These are phyloP conservation scores for Hyperoplus immaculatus DNA, from an alignment of 2,797 vertebrate genomes.

Conservation along the genomic window DNA sequence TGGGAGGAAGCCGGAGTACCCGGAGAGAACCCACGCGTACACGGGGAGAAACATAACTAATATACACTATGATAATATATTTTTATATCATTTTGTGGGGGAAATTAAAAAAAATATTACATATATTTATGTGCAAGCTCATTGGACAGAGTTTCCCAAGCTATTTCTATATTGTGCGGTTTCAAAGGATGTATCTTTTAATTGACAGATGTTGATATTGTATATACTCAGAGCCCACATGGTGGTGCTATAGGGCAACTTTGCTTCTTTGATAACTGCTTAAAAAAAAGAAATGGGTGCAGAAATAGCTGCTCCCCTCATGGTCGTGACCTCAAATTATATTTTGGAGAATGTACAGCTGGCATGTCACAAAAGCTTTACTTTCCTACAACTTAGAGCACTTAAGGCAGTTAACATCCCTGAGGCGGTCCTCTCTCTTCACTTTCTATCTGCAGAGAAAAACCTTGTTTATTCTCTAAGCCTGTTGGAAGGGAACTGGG, in stretches of 20 bases:
- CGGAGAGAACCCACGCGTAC: too few relatives aligned
- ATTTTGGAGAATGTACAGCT: background rate
- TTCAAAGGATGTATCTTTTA: background rate
- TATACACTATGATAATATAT: too few relatives aligned
- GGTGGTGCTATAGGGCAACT: conserved; percentile 49
- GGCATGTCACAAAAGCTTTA: background rate
- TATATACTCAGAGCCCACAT: conserved; percentile 40
- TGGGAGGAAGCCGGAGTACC: too few relatives aligned
- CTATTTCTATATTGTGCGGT: background rate
- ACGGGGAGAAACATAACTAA: too few relatives aligned
- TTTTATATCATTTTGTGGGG: too few relatives aligned
- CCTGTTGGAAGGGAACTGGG: background rate
- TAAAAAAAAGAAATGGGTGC: background rate
- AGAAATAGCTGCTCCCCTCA: background rate
- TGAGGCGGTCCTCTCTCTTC: background rate
- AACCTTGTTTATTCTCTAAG: background rate
- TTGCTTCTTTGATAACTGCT: background rate
- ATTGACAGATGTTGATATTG: too few relatives aligned
- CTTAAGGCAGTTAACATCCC: background rate
- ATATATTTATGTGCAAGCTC: too few relatives aligned
- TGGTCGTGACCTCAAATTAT: background rate
- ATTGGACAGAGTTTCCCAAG: too few relatives aligned
- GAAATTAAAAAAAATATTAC: too few relatives aligned
- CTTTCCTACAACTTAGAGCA: background rate
- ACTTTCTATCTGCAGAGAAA: background rate